Conservation (phyloP, 2,113 vertebrate genomes). For the Vidua chalybeata region DNA sequence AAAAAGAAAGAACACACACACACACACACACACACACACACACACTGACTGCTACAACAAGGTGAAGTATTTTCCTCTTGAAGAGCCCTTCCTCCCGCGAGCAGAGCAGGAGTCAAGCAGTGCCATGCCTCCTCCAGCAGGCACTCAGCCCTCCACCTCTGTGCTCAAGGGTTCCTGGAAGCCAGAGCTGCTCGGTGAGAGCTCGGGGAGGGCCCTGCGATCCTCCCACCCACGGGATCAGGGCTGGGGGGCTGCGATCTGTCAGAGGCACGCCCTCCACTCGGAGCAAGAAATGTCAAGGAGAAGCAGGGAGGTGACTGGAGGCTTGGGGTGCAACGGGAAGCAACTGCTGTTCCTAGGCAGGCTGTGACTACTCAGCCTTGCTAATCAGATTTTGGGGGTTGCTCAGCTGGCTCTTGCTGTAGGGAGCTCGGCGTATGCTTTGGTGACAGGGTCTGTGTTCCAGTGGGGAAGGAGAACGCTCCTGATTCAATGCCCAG, state of each 20-base stretch:
- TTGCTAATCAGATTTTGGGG: not conserved
- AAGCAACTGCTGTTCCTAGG: not conserved
- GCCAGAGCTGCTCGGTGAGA: not conserved
- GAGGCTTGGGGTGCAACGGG: not conserved
- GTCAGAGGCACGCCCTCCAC: fast-evolving
- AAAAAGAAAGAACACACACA: not conserved
- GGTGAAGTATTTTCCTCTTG: not conserved
- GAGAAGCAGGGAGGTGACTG: not conserved
- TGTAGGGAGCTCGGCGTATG: not conserved
- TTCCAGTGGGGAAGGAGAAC: not conserved
- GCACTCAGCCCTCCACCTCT: not conserved
- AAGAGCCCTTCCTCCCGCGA: not conserved
- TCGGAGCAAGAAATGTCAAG: not conserved
- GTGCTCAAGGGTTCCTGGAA: not conserved
- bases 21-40: too few species aligned
- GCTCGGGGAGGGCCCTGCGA: not conserved
- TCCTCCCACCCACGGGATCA: fast-evolving
- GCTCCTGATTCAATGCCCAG: not conserved
- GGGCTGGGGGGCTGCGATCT: not conserved
- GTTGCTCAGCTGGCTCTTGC: not conserved
- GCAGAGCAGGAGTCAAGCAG: not conserved
- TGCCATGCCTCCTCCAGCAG: not conserved
- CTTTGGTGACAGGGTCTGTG: not conserved
- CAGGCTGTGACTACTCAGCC: constrained; percentile 7
- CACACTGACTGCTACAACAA: not conserved